Percentiles rank a stretch among this genome's conserved stretches.
phyloP scores from a whole-genome alignment of 2,888 invertebrate species.

The Tachina fera region DNA sequence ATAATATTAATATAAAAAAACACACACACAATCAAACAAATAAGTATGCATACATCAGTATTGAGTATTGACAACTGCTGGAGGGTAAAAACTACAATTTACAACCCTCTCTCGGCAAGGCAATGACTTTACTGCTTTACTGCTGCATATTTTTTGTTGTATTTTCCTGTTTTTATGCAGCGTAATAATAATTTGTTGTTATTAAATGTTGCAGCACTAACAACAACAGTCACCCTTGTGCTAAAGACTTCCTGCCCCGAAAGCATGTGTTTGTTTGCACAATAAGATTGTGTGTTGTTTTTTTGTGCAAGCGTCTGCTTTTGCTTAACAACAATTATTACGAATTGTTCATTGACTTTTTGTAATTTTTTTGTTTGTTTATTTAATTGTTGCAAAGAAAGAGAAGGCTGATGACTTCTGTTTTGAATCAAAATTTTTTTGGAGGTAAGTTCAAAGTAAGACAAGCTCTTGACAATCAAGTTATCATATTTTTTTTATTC shows the following conservation, averaged over 20 bases:
- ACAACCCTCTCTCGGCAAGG: background rate
- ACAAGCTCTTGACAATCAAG: background rate
- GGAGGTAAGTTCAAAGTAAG: no score
- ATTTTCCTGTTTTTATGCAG: slow-evolving; percentile 15
- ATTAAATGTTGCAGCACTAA: slow-evolving; percentile 43
- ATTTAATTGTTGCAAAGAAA: background rate
- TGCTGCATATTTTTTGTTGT: background rate
- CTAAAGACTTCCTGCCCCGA: background rate
- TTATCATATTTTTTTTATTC: no score
- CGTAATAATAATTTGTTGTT: slow-evolving; percentile 45
- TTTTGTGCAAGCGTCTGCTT: slow-evolving; percentile 10
- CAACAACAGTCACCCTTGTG: slow-evolving; percentile 1
- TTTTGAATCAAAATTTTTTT: background rate
- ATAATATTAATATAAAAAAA: background rate
- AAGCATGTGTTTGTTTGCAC: no score
- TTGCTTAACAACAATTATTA: slow-evolving; percentile 8
- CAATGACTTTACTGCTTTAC: slow-evolving; percentile 1
- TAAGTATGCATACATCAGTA: background rate
- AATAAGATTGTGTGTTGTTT: background rate
- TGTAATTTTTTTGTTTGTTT: slow-evolving; percentile 3
- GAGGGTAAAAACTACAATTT: background rate
- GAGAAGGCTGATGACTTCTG: slow-evolving; percentile 19
- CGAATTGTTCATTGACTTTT: slow-evolving; percentile 40
- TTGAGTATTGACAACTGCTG: background rate
- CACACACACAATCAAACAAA: background rate